Evolutionary conservation across 2,888 invertebrate genomes (phyloP).

Genomic region (Sisyra terminalis): DNA sequence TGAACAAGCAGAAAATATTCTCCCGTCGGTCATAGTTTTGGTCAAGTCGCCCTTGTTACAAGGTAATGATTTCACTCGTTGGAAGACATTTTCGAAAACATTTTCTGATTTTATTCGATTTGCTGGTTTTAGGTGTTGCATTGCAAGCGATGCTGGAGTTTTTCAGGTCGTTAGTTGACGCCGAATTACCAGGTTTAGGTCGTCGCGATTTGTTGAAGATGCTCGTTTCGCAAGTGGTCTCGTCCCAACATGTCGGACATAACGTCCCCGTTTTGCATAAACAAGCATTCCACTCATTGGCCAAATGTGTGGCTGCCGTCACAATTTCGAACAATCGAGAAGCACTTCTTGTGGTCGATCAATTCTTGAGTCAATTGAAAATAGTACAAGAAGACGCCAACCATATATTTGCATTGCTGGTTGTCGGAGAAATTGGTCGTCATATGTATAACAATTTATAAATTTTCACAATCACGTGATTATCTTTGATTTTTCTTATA

Average conservation of each 20-base stretch:
- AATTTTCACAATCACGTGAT: neutral
- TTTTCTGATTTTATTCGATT: constrained; percentile 6
- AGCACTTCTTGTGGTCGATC: constrained; percentile 46
- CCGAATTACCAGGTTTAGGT: constrained; percentile 61
- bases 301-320: constrained; percentile 90
- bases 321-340: constrained; percentile 63
- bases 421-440: constrained; percentile 93
- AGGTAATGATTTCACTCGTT: constrained; percentile 31
- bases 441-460: constrained; percentile 43
- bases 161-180: constrained; percentile 78
- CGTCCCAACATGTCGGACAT: constrained; percentile 8
- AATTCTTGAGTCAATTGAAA: constrained; percentile 55
- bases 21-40: constrained; percentile 71
- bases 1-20: constrained; percentile 53
- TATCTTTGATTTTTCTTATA: constrained; percentile 19
- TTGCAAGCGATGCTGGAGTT: constrained; percentile 81
- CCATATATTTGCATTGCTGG: constrained; percentile 82
- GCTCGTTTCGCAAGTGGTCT: constrained; percentile 24
- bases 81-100: constrained; percentile 3
- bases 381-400: constrained; percentile 58
- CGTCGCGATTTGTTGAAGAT: constrained; percentile 67
- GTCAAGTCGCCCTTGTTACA: constrained; percentile 85
- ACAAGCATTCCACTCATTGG: constrained; percentile 85
- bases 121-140: constrained; percentile 57
- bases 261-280: constrained; percentile 27